Evolutionary conservation across 2,797 vertebrate genomes (phyloP).

Genomic region (Nannoperca australis): DNA sequence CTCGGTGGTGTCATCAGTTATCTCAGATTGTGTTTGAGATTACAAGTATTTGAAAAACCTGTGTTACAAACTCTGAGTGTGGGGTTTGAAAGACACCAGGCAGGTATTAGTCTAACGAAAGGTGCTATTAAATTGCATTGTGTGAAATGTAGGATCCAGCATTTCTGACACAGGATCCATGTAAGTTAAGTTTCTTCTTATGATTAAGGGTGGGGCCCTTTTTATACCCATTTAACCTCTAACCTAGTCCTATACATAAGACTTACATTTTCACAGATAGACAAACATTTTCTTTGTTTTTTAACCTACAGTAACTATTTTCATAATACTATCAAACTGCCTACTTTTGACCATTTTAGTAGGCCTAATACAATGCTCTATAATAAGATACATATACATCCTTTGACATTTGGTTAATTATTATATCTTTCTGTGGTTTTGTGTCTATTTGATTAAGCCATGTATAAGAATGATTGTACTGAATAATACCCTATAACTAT

Average conservation of each 20-base stretch:
- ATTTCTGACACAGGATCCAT: neutral
- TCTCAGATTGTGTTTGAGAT: neutral
- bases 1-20: neutral
- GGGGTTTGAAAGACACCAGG: neutral
- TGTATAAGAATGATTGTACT: neutral
- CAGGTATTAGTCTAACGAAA: neutral
- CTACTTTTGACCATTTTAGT: neutral
- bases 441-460: neutral
- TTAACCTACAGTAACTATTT: neutral
- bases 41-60: too few relatives aligned
- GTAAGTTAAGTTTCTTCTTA: neutral
- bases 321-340: neutral
- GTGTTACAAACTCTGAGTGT: neutral
- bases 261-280: neutral
- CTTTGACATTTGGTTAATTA: neutral
- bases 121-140: neutral
- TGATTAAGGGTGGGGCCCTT: neutral
- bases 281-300: neutral
- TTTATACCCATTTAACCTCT: neutral
- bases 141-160: neutral
- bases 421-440: neutral
- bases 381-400: neutral
- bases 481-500: neutral
- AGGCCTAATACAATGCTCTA: neutral
- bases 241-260: neutral